Conservation (phyloP, 2,113 vertebrate species). For the Rhinolophus ferrumequinum region DNA sequence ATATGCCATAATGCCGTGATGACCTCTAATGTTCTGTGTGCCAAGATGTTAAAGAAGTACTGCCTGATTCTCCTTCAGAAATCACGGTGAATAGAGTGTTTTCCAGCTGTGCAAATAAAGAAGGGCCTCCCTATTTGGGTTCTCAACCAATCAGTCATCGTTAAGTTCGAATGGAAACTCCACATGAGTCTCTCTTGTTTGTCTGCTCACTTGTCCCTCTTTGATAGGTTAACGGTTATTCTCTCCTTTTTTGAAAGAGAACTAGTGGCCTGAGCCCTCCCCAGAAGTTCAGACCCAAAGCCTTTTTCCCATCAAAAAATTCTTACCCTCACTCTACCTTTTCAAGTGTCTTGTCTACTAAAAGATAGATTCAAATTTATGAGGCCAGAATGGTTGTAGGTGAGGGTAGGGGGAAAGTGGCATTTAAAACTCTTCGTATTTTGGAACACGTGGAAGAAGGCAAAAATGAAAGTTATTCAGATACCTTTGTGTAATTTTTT, state of each 20-base stretch:
- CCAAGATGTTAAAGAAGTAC: conserved; percentile 63
- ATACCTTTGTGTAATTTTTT: neutral
- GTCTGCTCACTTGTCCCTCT: conserved; percentile 54
- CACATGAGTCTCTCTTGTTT: neutral
- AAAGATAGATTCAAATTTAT: neutral
- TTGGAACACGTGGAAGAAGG: neutral
- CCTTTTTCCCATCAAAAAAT: neutral
- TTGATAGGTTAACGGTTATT: conserved; percentile 7
- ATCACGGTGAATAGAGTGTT: conserved; percentile 65
- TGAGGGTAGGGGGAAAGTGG: neutral
- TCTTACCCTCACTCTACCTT: neutral
- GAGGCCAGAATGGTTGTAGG: neutral
- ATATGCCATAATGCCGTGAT: conserved; percentile 55
- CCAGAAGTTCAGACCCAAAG: neutral
- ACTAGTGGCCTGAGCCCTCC: neutral
- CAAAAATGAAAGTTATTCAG: neutral
- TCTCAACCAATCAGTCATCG: conserved; percentile 49
- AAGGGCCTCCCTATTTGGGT: conserved; percentile 38
- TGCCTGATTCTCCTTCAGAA: conserved; percentile 55
- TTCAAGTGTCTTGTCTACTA: neutral
- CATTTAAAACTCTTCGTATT: neutral
- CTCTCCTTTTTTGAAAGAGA: conserved; percentile 34
- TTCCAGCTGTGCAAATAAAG: conserved; percentile 76
- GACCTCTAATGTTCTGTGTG: conserved; percentile 49
- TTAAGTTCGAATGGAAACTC: neutral